Evolutionary conservation across 2,888 invertebrate species (phyloP).

Genomic region (Hipparchia sbordonii): DNA sequence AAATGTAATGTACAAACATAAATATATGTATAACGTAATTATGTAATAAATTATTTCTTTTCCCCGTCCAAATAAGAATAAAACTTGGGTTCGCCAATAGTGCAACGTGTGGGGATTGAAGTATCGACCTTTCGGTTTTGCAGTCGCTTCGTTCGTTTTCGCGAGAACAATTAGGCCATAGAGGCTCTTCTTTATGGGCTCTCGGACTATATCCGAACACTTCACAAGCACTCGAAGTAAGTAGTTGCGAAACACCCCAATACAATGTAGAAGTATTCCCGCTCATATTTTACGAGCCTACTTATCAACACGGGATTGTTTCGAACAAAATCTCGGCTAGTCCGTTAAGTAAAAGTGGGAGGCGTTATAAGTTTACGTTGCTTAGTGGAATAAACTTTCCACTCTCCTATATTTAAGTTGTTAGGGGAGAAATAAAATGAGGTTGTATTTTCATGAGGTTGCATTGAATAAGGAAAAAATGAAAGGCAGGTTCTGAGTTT

Average conservation of each 20-base stretch:
- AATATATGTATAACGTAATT: too few species aligned
- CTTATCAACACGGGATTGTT: constrained; percentile 35
- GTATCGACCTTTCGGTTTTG: too few species aligned
- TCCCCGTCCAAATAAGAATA: too few species aligned
- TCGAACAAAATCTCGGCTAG: constrained; percentile 28
- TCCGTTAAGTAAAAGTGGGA: constrained; percentile 27
- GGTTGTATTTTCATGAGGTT: constrained; percentile 6
- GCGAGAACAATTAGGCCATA: too few species aligned
- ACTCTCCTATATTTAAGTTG: constrained; percentile 23
- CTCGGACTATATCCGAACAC: constrained; percentile 50
- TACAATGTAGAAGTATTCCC: constrained; percentile 32
- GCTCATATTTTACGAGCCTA: constrained; percentile 29
- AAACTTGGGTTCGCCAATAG: too few species aligned
- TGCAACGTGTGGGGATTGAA: neutral
- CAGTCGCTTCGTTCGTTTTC: too few species aligned
- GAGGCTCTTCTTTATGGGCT: neutral
- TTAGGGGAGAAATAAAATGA: constrained; percentile 16
- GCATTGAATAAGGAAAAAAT: constrained; percentile 8
- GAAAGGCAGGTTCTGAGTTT: neutral
- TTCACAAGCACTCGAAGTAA: constrained; percentile 50
- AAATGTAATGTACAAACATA: too few species aligned
- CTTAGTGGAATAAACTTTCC: constrained; percentile 24
- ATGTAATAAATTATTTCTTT: too few species aligned
- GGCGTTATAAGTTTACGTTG: constrained; percentile 24
- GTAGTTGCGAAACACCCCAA: constrained; percentile 31